Evolutionary conservation across 2,797 vertebrate genomes (phyloP).

Genomic region (Rhynchotus rufescens): DNA sequence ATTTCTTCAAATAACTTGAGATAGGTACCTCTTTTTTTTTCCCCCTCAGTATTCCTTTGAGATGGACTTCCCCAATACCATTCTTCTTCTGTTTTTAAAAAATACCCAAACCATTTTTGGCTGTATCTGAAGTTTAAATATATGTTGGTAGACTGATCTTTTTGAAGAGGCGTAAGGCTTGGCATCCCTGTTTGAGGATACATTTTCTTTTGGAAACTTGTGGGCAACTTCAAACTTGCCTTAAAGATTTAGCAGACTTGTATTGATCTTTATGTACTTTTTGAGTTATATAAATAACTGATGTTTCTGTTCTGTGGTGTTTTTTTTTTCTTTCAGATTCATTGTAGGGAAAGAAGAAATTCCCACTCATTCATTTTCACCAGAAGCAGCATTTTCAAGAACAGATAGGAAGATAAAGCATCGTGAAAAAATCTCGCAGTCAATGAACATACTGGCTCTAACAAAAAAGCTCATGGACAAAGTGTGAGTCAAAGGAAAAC

Average conservation of each 20-base stretch:
- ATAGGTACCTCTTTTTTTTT: background rate
- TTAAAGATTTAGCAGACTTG: background rate
- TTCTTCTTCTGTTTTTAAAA: background rate
- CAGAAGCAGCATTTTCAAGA: conserved; percentile 80
- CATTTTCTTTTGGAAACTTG: background rate
- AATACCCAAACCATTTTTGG: background rate
- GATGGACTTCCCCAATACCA: background rate
- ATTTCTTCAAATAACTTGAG: background rate
- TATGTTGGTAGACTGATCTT: background rate
- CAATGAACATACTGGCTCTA: conserved; percentile 79
- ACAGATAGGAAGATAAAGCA: conserved; percentile 71
- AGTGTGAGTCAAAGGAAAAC: conserved; percentile 83
- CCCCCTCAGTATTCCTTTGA: background rate
- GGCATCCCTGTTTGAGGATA: background rate
- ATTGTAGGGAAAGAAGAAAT: conserved; percentile 98
- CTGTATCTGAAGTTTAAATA: background rate
- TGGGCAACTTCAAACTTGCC: background rate
- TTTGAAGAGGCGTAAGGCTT: background rate
- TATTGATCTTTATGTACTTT: background rate
- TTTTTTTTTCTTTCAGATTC: conserved; percentile 83
- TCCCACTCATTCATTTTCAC: conserved; percentile 85
- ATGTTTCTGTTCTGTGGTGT: background rate
- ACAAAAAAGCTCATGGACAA: conserved; percentile 88
- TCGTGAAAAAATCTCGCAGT: conserved; percentile 58
- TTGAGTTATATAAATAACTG: background rate